Percentiles rank a stretch among this genome's conserved stretches.
Evolutionary conservation across 2,888 invertebrate genomes (phyloP).

Genomic region (Ormyrus rosae): DNA sequence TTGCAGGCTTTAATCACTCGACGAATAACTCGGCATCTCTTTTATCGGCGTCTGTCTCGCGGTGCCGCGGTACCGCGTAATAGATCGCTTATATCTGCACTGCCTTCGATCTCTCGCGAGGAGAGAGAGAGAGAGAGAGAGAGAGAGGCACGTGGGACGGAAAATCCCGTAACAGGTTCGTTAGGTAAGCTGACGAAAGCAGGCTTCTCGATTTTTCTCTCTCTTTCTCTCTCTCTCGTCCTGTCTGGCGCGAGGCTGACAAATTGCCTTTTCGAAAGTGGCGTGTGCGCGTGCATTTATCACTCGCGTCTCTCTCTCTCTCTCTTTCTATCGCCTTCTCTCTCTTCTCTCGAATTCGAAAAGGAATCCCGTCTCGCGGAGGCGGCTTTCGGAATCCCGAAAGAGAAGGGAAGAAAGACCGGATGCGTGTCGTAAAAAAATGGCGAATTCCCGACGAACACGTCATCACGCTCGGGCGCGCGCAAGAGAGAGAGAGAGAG

Average conservation of each 20-base stretch:
- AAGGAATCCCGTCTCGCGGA: neutral
- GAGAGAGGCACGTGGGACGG: conserved; percentile 5
- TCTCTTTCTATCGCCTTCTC: neutral
- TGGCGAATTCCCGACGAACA: conserved; percentile 40
- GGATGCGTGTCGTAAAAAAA: conserved; percentile 41
- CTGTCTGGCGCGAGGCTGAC: neutral
- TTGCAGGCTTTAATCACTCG: neutral
- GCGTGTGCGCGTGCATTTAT: neutral
- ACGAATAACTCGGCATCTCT: neutral
- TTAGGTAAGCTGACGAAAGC: neutral
- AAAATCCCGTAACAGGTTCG: conserved; percentile 4
- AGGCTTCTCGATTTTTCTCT: neutral
- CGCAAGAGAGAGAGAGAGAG: neutral
- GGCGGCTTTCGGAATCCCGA: neutral
- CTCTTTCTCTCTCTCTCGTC: neutral
- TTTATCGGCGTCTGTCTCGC: neutral
- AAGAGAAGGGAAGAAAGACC: conserved; percentile 19
- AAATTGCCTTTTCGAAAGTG: neutral
- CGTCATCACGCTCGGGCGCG: conserved; percentile 32
- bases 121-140: neutral
- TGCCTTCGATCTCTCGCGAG: neutral
- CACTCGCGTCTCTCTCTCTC: conserved; percentile 19
- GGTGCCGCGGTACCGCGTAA: neutral
- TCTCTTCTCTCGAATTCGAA: neutral
- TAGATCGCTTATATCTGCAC: too few relatives aligned